Evolutionary conservation across 1,140 invertebrate genomes (phyloP).

Genomic region (Penaeus vannamei): DNA sequence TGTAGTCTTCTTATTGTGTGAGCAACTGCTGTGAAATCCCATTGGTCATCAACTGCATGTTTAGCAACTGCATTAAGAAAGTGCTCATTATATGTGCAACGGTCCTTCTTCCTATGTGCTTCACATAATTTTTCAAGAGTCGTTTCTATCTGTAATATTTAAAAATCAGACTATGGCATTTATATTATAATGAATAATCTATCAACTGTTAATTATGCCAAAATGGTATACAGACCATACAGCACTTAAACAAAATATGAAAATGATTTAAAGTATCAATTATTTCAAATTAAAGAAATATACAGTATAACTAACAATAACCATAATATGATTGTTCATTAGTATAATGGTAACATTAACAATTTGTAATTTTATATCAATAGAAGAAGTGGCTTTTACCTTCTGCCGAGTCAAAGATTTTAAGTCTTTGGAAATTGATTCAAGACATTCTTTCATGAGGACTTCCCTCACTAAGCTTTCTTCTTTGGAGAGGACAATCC

Average conservation of each 20-base stretch:
- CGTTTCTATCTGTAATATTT: constrained; percentile 14
- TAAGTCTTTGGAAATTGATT: neutral
- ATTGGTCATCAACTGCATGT: neutral
- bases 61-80: constrained; percentile 28
- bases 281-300: too few species aligned
- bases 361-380: too few species aligned
- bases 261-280: too few species aligned
- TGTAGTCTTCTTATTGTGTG: constrained; percentile 24
- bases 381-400: neutral
- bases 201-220: too few species aligned
- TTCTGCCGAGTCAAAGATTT: neutral
- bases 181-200: too few species aligned
- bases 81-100: constrained; percentile 32
- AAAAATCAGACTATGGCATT: too few species aligned
- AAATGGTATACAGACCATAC: too few species aligned
- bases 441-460: constrained; percentile 42
- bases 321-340: too few species aligned
- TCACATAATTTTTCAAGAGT: constrained; percentile 11
- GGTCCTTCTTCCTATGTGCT: neutral
- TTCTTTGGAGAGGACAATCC: neutral
- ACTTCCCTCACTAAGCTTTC: constrained; percentile 27
- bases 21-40: neutral
- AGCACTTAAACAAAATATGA: too few species aligned
- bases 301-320: too few species aligned
- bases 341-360: too few species aligned